phyloP scores from a whole-genome alignment of 2,113 vertebrate genomes.

The Brachyhypopomus gauderio region DNA sequence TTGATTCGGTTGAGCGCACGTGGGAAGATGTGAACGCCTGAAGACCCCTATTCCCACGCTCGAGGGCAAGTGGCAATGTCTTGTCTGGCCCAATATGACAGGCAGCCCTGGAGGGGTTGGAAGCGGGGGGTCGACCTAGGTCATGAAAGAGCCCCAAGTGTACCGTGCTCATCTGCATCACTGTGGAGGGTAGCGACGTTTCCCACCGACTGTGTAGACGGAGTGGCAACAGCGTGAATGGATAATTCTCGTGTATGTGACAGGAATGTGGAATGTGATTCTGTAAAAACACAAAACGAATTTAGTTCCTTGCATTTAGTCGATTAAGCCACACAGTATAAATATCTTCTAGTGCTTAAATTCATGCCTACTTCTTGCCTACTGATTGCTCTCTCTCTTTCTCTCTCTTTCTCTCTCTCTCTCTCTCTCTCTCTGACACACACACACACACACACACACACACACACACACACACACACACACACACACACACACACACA shows the following conservation, averaged over 20 bases:
- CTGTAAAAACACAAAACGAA: constrained; percentile 7
- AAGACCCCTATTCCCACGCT: constrained; percentile 96
- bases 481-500: neutral
- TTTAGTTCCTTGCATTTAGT: constrained; percentile 11
- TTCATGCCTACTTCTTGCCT: neutral
- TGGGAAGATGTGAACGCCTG: constrained; percentile 95
- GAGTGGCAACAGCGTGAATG: constrained; percentile 72
- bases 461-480: no score
- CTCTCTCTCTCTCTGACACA: no score
- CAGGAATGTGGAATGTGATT: constrained; percentile 34
- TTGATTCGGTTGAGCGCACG: constrained; percentile 93
- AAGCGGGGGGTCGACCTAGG: constrained; percentile 64
- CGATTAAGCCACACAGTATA: neutral
- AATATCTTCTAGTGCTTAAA: neutral
- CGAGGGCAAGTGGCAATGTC: constrained; percentile 88
- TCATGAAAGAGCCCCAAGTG: constrained; percentile 90
- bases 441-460: no score
- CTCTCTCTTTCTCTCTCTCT: no score
- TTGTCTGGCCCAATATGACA: constrained; percentile 82
- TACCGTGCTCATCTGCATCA: constrained; percentile 88
- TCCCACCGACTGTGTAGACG: constrained; percentile 73
- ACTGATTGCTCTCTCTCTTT: no score
- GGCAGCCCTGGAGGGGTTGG: constrained; percentile 82
- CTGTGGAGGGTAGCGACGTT: constrained; percentile 88
- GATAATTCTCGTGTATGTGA: constrained; percentile 40